These are phyloP conservation scores for Zapus hudsonius DNA, from an alignment of 2,113 vertebrate species.

Conservation along the genomic window DNA sequence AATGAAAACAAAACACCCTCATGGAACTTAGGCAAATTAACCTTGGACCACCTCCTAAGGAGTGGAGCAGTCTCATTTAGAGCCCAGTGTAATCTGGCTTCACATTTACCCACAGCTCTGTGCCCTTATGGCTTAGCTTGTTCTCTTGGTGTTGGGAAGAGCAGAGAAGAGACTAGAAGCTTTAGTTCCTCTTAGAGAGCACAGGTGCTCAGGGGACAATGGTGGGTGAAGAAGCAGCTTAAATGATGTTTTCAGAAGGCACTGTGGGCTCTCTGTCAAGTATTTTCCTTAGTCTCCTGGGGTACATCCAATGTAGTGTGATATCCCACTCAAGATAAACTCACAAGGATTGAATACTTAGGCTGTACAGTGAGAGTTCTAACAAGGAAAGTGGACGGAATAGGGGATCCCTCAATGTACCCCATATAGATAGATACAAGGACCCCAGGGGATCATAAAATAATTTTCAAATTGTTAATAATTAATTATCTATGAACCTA, in stretches of 20 bases:
- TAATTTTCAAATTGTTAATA: too few relatives aligned
- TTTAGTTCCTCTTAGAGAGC: background rate
- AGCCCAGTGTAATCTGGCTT: background rate
- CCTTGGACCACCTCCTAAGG: background rate
- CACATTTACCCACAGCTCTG: background rate
- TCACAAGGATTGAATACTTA: background rate
- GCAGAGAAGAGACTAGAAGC: background rate
- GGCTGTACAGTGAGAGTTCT: background rate
- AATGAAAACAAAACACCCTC: background rate
- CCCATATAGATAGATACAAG: too few relatives aligned
- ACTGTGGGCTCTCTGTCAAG: background rate
- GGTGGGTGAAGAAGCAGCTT: background rate
- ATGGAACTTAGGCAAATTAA: background rate
- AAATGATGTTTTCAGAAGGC: accelerated
- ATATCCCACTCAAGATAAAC: background rate
- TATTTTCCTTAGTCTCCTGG: background rate
- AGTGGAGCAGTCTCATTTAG: background rate
- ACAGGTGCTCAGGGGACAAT: background rate
- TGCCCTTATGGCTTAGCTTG: background rate
- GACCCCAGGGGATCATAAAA: too few relatives aligned
- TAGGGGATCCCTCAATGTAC: too few relatives aligned
- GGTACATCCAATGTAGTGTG: too few relatives aligned
- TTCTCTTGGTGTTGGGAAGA: background rate
- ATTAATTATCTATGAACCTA: too few relatives aligned
- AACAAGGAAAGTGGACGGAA: background rate